Base-by-base conservation (phyloP, 1,140 invertebrate genomes). In the Drosophila triauraria region DNA sequence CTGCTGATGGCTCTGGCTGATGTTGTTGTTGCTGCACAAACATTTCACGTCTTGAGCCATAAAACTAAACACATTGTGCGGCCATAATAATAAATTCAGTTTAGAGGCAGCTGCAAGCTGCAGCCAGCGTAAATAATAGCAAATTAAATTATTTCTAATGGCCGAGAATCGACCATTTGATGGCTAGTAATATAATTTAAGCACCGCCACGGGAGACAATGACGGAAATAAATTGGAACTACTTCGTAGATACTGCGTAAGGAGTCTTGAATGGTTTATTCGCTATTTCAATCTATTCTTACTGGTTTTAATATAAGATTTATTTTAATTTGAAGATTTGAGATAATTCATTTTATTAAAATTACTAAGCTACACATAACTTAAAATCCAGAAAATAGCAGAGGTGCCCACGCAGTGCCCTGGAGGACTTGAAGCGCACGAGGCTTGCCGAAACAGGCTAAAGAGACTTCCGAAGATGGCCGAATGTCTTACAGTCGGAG, bases 31-130 rank as follows among this genome's bases (percentile, higher is more conserved):
- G n/a, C 40, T 87, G 82, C 64, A 80, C 80, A 70, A 77, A 64
- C 67, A 88, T 76, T 87, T 67, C 77, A 74, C 82, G 61, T 85
- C 78, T 86, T 82, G 67, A 67, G 63, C 71, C 77, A 88, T 88
- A 87, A 87, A 88, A 83, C 83, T 87, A 87, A 83, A 80, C 80
- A 77, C 84, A 87, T 83, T 88, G 76, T 77, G 76, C 78, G 64
- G 72, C 84, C 84, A 80, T 88, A 70, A 88, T 68, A 87, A 87
- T 87, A 87, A 87, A 87, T 87, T 83, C 47, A 54, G 65, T 61
- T 72, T 63, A 74, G 59, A 74, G 67, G 62, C 82, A 78, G 64
- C 80, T 59, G 68, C 56, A 77, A 75, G 59, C 65, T 60, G 62
- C 58, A 70, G 25, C 65, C 44, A 50, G 58, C 40, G 59, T 72